These are phyloP conservation scores for Anoplopoma fimbria DNA, from an alignment of 2,113 vertebrate genomes.

Conservation along the genomic window DNA sequence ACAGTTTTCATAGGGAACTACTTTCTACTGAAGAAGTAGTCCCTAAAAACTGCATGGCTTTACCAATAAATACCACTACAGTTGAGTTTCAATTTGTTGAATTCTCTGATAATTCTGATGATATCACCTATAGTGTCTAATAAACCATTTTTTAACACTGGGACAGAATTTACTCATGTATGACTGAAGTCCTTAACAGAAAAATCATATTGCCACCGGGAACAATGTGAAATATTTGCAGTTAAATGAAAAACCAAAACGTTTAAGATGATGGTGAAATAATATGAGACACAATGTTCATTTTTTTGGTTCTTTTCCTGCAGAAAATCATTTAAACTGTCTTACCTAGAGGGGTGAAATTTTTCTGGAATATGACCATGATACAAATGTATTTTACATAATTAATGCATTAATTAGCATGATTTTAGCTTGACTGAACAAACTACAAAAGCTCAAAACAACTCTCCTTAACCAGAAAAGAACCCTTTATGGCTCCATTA, in stretches of 20 bases:
- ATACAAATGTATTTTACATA: not conserved
- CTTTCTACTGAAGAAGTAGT: not conserved
- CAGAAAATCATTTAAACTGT: no score
- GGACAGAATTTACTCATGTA: not conserved
- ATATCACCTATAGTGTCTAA: no score
- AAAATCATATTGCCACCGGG: no score
- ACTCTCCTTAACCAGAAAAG: not conserved
- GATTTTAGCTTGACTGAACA: no score
- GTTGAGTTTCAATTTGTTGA: not conserved
- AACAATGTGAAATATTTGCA: no score
- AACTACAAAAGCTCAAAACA: not conserved
- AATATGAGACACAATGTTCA: rapidly evolving
- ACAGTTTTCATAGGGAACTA: not conserved
- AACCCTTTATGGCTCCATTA: no score
- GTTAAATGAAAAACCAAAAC: not conserved
- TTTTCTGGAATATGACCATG: not conserved
- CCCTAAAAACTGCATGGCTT: not conserved
- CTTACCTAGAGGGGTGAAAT: not conserved
- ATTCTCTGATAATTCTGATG: not conserved
- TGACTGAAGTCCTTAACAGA: not conserved
- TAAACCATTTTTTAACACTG: not conserved
- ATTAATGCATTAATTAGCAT: not conserved
- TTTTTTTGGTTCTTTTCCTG: not conserved
- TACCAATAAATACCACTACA: not conserved
- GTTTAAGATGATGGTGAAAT: not conserved